phyloP scores from a whole-genome alignment of 2,113 vertebrate species.

The Collichthys lucidus region DNA sequence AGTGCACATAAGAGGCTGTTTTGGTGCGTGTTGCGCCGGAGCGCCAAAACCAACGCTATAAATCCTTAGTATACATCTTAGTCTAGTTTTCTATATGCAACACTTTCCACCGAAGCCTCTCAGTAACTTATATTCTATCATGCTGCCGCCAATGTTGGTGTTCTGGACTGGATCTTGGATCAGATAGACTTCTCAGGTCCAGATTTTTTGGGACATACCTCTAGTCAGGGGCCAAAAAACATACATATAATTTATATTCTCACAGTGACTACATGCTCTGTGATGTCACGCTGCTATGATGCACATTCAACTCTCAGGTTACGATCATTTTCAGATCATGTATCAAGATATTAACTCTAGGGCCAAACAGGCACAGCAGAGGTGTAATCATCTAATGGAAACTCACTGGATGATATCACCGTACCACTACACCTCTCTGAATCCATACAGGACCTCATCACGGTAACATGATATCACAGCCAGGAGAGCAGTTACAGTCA shows the following conservation, averaged over 20 bases:
- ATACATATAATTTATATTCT: not conserved
- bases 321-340: constrained; percentile 30
- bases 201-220: not conserved
- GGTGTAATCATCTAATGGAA: constrained; percentile 36
- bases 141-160: not conserved
- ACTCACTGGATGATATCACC: constrained; percentile 49
- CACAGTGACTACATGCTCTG: not conserved
- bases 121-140: not conserved
- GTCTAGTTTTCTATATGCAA: not conserved
- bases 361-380: constrained; percentile 41
- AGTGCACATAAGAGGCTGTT: not conserved
- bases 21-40: not conserved
- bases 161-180: not conserved
- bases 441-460: constrained; percentile 31
- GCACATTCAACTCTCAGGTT: constrained; percentile 44
- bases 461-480: constrained; percentile 51
- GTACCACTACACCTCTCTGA: constrained; percentile 12
- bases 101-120: not conserved
- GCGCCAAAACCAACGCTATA: not conserved
- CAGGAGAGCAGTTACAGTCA: constrained; percentile 34
- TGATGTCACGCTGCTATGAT: constrained; percentile 40
- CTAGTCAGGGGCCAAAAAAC: too few relatives aligned
- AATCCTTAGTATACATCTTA: not conserved
- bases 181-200: not conserved
- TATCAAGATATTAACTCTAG: constrained; percentile 41